Percentiles rank a stretch among this genome's conserved stretches.
Evolutionary conservation across 2,113 vertebrate species (phyloP).

Genomic region (Plecotus auritus): DNA sequence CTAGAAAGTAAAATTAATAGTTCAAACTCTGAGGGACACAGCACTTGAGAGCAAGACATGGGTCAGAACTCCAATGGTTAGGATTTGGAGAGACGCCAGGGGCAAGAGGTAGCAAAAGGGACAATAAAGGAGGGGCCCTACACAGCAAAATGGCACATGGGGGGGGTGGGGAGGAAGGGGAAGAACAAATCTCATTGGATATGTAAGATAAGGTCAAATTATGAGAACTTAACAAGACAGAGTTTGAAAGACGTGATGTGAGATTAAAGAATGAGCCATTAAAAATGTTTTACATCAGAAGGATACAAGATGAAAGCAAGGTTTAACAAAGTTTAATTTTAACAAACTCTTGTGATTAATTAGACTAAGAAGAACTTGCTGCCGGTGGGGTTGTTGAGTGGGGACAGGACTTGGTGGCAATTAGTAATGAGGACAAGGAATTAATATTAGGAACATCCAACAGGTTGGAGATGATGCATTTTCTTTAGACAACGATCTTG

Average conservation of each 20-base stretch:
- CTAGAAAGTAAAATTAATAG: not conserved
- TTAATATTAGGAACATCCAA: not conserved
- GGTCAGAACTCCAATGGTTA: not conserved
- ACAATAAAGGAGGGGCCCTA: not conserved
- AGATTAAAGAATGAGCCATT: not conserved
- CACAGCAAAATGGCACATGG: not conserved
- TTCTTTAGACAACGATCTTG: conserved; percentile 2
- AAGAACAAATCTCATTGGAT: not conserved
- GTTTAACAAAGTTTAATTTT: not conserved
- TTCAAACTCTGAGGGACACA: not conserved
- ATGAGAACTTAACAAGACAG: not conserved
- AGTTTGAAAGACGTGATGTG: not conserved
- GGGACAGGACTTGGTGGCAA: not conserved
- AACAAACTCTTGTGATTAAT: not conserved
- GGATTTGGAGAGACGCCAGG: not conserved
- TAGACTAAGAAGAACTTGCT: not conserved
- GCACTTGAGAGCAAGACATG: not conserved
- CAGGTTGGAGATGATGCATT: not conserved
- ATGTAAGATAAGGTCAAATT: not conserved
- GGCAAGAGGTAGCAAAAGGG: not conserved
- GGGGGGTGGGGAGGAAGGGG: fast-evolving
- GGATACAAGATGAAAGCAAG: not conserved
- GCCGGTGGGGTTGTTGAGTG: not conserved
- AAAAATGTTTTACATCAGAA: not conserved
- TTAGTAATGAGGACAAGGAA: not conserved